phyloP scores from a whole-genome alignment of 1,140 invertebrate genomes.

The Drosophila kanapiae region DNA sequence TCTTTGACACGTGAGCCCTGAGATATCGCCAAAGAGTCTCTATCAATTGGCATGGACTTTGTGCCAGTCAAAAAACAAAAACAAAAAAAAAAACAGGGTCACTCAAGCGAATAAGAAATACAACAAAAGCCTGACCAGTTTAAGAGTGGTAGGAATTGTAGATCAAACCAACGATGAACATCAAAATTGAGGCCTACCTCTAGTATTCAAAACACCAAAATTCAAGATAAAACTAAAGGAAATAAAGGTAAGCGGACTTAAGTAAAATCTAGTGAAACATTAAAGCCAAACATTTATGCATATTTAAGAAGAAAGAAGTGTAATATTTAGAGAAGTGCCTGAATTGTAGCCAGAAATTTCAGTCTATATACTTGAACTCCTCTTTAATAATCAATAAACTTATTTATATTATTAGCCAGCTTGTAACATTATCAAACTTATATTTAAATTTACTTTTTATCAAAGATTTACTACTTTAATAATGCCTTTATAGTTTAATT shows the following conservation, averaged over 20 bases:
- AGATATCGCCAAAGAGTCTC: background rate
- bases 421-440: too few species aligned
- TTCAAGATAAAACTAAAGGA: background rate
- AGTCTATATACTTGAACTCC: too few species aligned
- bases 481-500: too few species aligned
- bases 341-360: too few species aligned
- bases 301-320: too few species aligned
- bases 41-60: conserved; percentile 31
- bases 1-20: conserved; percentile 18
- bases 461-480: too few species aligned
- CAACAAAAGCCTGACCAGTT: background rate
- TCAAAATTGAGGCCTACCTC: background rate
- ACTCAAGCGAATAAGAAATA: conserved; percentile 9
- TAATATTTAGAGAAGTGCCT: too few species aligned
- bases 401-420: too few species aligned
- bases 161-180: too few species aligned
- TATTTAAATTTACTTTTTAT: too few species aligned
- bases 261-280: background rate
- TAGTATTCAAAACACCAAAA: background rate
- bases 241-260: background rate
- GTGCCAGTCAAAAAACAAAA: conserved; percentile 12
- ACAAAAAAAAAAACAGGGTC: conserved; percentile 10
- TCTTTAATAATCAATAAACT: too few species aligned
- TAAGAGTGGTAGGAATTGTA: background rate
- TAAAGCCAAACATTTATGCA: too few species aligned